Evolutionary conservation across 2,888 invertebrate genomes (phyloP).

Genomic region (Physocephala rufipes): DNA sequence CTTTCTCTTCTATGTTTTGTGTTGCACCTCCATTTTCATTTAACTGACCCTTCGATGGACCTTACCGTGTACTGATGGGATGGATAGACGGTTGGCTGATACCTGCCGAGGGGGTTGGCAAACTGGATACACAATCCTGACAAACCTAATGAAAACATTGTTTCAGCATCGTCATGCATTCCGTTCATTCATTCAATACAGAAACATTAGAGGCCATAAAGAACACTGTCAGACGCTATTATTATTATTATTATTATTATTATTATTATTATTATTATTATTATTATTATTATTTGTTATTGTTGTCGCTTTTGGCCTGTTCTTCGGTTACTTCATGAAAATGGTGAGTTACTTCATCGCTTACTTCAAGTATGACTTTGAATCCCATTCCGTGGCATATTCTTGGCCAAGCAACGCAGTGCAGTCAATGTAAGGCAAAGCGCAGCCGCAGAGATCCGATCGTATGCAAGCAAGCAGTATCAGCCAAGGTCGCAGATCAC

Average conservation of each 20-base stretch:
- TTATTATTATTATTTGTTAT: not conserved
- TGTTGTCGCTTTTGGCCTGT: not conserved
- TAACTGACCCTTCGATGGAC: slow-evolving; percentile 46
- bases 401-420: not conserved
- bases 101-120: no score
- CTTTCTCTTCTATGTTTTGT: slow-evolving; percentile 2
- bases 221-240: slow-evolving; percentile 46
- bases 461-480: not conserved
- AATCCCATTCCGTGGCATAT: not conserved
- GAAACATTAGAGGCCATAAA: slow-evolving; percentile 53
- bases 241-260: not conserved
- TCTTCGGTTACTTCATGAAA: not conserved
- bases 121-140: slow-evolving; percentile 38
- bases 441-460: not conserved
- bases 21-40: slow-evolving; percentile 36
- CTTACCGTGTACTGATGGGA: slow-evolving; percentile 20
- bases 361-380: no score
- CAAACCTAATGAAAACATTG: slow-evolving; percentile 50
- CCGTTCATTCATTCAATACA: slow-evolving; percentile 42
- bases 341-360: not conserved
- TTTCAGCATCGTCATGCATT: slow-evolving; percentile 46
- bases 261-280: no score
- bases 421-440: no score
- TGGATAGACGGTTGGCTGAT: no score
- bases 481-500: slow-evolving; percentile 34